Base-by-base conservation (phyloP, 2,797 vertebrate genomes). In the Scleropages formosus region DNA sequence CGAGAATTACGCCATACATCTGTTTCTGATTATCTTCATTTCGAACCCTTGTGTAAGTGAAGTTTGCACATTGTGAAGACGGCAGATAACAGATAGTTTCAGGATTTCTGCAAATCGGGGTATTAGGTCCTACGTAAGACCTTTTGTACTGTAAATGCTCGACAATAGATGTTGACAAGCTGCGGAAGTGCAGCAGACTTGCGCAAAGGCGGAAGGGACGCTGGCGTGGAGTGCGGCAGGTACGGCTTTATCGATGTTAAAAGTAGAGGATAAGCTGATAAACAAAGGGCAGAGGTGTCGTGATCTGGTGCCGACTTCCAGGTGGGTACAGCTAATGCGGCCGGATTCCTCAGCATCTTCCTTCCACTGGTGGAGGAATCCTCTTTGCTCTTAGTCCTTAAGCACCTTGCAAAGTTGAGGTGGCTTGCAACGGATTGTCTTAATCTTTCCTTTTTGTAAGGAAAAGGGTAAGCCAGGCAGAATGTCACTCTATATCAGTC, bases 331-430 rank as follows among this genome's bases (percentile, higher is more conserved):
- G 67, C 70, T 84, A 82, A 85, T 77, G 80, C 84, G 75, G 88
- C 82, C 79, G 75, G 82, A 87, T 84, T 89, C 87, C 85, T 84
- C 87, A 84, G 75, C 87, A 85, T 87, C 83, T 85, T 84, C 86
- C 80, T 79, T 81, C 79, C 79, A 82, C 79, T 75, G 62, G 63
- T 76, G 78, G 74, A 80, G 85, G 83, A 89, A 93, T 94, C 93
- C 87, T 92, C 91, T 92, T 91, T 94, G 88, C 92, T 93, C 92
- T 88, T 81, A 83, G 84, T 90, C 84, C 85, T 88, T 94, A 93
- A 94, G 91, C 86, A 91, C 90, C 86, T 92, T 81, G 84, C 80
- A 85, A 84, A 92, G 86, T 85, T 82, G 88, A 85, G 88, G 85
- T 90, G 85, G 89, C 88, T 90, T 82, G 81, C 84, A 88, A 89